A percentile compares a stretch with the other conserved stretches of the same genome.
Evolutionary conservation across 2,113 vertebrate species (phyloP).

Genomic region (Alligator mississippiensis): DNA sequence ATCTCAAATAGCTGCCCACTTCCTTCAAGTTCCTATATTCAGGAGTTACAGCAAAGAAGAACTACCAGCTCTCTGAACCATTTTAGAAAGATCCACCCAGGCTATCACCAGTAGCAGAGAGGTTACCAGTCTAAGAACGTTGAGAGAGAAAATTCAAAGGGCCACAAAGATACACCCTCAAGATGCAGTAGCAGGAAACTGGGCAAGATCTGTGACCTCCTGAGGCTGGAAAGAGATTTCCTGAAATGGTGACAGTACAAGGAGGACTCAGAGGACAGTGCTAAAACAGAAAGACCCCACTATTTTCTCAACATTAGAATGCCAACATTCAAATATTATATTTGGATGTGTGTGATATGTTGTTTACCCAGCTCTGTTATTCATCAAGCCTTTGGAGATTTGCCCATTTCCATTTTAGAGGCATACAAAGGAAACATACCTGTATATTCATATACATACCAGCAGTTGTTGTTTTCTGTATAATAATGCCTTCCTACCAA

Average conservation of each 20-base stretch:
- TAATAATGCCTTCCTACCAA: not conserved
- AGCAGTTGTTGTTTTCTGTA: not conserved
- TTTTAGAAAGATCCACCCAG: not conserved
- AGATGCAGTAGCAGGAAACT: not conserved
- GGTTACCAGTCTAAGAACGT: not conserved
- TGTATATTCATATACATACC: not conserved
- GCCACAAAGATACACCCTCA: not conserved
- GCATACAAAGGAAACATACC: not conserved
- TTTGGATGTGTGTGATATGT: not conserved
- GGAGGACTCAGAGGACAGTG: not conserved
- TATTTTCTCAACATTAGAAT: not conserved
- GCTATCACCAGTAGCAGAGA: not conserved
- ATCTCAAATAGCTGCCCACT: not conserved
- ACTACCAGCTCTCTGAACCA: fast-evolving
- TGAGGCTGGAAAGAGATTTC: not conserved
- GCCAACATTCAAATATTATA: not conserved
- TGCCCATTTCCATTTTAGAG: not conserved
- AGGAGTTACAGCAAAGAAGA: not conserved
- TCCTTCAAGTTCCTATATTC: not conserved
- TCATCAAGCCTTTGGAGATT: not conserved
- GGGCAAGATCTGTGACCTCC: not conserved
- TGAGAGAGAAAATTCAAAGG: fast-evolving
- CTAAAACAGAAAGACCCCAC: not conserved
- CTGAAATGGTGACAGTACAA: not conserved
- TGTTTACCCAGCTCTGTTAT: not conserved